These are phyloP conservation scores for Dermatemys mawii DNA, from an alignment of 2,113 vertebrate genomes.

Conservation along the genomic window DNA sequence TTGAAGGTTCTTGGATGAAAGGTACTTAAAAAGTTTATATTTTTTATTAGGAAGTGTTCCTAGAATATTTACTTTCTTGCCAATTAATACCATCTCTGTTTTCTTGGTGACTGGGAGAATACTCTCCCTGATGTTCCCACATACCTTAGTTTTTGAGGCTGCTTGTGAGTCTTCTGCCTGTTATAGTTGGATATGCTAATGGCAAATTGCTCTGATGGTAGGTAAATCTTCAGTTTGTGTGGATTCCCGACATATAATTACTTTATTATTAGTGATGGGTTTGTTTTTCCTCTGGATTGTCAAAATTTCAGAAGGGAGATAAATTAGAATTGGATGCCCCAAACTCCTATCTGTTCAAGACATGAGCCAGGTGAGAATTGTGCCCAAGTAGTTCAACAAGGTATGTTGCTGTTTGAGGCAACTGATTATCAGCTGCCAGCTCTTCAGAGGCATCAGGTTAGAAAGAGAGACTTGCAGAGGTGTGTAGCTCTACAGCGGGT, in stretches of 20 bases:
- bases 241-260: not conserved
- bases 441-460: not conserved
- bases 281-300: not conserved
- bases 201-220: not conserved
- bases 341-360: not conserved
- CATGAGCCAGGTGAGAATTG: not conserved
- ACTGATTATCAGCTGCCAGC: not conserved
- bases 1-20: not conserved
- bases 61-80: not conserved
- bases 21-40: not conserved
- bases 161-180: fast-evolving
- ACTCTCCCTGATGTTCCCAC: not conserved
- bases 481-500: not conserved
- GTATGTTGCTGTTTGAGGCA: not conserved
- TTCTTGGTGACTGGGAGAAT: not conserved
- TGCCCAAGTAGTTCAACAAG: not conserved
- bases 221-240: not conserved
- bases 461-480: not conserved
- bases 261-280: not conserved
- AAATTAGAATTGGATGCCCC: not conserved
- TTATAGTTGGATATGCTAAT: not conserved
- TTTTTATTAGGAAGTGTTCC: not conserved
- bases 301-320: not conserved
- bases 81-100: not conserved
- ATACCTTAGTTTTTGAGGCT: not conserved